These are phyloP conservation scores for Entomyzon cyanotis DNA, from an alignment of 2,113 vertebrate species.

Conservation along the genomic window DNA sequence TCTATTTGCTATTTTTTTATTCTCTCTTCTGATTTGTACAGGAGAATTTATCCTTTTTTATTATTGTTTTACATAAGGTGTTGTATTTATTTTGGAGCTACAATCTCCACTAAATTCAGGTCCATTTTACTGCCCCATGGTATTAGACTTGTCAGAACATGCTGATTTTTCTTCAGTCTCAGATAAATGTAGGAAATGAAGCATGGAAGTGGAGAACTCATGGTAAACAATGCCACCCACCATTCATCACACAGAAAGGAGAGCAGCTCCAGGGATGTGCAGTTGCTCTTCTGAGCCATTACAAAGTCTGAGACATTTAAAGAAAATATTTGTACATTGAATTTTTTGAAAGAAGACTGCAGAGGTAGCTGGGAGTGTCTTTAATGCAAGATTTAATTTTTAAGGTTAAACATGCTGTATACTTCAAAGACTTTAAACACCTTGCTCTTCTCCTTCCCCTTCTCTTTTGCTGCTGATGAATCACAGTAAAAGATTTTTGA, in stretches of 20 bases:
- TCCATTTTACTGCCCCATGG: constrained; percentile 70
- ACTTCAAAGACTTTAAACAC: constrained; percentile 55
- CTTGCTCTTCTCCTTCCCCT: not conserved
- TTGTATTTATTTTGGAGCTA: constrained; percentile 78
- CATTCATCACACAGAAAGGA: constrained; percentile 52
- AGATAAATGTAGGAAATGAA: constrained; percentile 68
- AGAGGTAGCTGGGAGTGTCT: constrained; percentile 49
- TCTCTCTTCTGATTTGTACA: constrained; percentile 82
- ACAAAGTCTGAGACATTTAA: constrained; percentile 48
- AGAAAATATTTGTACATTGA: constrained; percentile 61
- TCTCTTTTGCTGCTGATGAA: constrained; percentile 56
- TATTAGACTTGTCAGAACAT: constrained; percentile 59
- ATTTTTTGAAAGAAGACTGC: constrained; percentile 65
- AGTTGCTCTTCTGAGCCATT: constrained; percentile 61
- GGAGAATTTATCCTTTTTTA: constrained; percentile 75
- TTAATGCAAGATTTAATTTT: constrained; percentile 68
- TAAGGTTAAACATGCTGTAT: constrained; percentile 32
- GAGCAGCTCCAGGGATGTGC: constrained; percentile 32
- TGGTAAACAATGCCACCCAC: not conserved
- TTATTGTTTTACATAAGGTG: constrained; percentile 71
- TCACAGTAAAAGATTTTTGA: constrained; percentile 47
- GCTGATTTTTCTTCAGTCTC: constrained; percentile 69
- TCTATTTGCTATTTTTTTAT: constrained; percentile 76
- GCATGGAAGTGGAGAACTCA: constrained; percentile 68
- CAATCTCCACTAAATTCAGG: constrained; percentile 59